Conservation (phyloP, 2,113 vertebrate genomes). For the Otis tarda region DNA sequence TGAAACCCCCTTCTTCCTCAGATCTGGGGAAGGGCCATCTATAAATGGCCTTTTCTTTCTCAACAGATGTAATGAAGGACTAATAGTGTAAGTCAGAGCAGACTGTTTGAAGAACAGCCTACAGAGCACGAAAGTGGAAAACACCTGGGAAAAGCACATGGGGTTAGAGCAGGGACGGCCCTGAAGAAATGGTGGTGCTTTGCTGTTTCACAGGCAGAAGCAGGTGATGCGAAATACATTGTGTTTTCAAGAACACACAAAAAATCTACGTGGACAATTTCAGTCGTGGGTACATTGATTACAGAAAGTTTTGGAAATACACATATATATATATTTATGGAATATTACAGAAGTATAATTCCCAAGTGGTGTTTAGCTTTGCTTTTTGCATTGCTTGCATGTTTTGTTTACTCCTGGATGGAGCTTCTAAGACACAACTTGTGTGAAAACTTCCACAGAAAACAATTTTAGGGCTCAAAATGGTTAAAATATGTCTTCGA, state of each 20-base stretch:
- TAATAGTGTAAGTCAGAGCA: constrained; percentile 11
- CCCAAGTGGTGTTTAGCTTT: background rate
- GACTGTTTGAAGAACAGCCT: constrained; percentile 56
- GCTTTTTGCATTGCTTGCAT: background rate
- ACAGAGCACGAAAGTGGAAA: constrained; percentile 42
- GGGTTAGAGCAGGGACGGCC: constrained; percentile 26
- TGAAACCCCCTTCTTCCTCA: background rate
- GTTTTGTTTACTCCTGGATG: background rate
- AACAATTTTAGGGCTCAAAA: constrained; percentile 61
- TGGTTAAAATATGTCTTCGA: constrained; percentile 73
- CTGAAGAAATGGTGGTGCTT: constrained; percentile 32
- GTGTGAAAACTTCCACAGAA: constrained; percentile 50
- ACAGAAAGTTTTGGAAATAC: background rate
- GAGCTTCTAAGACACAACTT: background rate
- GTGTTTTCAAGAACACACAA: background rate
- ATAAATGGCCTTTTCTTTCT: background rate
- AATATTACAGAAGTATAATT: background rate
- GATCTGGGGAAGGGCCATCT: background rate
- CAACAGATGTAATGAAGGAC: constrained; percentile 21
- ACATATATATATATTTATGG: background rate
- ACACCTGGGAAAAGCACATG: constrained; percentile 43
- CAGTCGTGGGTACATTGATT: background rate
- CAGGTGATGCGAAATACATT: background rate
- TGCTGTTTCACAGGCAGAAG: constrained; percentile 47
- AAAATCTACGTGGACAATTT: background rate